These are phyloP conservation scores for Hassar affinis DNA, from an alignment of 2,113 vertebrate species.

Conservation along the genomic window DNA sequence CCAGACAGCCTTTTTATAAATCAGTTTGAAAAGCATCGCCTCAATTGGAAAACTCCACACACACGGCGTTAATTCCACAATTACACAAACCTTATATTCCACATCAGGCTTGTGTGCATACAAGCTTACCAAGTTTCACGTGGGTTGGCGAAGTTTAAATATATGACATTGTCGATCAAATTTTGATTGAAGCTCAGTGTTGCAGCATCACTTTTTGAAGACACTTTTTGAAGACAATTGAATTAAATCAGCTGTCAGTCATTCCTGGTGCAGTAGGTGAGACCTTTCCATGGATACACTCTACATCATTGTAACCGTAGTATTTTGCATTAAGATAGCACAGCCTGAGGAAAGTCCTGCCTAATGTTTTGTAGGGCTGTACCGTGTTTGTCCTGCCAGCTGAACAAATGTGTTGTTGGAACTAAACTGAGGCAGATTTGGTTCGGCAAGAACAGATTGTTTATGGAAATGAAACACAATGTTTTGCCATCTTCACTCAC, in stretches of 20 bases:
- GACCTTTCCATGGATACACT: background rate
- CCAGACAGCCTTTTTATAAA: background rate
- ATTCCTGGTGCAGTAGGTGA: background rate
- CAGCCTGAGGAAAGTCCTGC: background rate
- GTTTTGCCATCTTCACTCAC: constrained; percentile 41
- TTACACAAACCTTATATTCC: no score
- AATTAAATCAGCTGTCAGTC: background rate
- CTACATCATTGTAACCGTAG: background rate
- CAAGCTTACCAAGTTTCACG: no score
- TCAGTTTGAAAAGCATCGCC: background rate
- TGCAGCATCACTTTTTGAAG: no score
- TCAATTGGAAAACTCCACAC: background rate
- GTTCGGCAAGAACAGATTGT: constrained; percentile 38
- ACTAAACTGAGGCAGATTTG: constrained; percentile 8
- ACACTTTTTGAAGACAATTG: background rate
- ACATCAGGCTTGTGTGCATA: no score
- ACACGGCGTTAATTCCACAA: background rate
- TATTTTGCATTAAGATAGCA: background rate
- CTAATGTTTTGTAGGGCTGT: constrained; percentile 8
- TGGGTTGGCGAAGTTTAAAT: no score
- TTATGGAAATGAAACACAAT: constrained; percentile 45
- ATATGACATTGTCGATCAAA: no score
- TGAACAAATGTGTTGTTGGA: constrained; percentile 11
- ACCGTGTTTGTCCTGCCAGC: background rate
- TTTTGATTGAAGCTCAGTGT: no score